Conservation (phyloP, 2,113 vertebrate genomes). For the Corythoichthys haematopterus region DNA sequence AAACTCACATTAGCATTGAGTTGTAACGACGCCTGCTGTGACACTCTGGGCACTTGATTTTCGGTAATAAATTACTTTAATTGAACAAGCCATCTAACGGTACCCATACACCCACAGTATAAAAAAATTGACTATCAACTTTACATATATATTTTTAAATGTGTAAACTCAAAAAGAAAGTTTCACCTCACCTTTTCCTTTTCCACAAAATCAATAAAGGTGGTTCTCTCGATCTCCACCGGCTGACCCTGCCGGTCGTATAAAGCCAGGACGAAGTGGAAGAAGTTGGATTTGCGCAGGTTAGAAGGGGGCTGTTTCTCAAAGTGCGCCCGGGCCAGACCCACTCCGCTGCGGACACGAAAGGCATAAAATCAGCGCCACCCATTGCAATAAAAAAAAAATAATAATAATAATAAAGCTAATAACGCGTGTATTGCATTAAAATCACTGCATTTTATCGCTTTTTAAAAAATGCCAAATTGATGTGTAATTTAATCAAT, state of each 20-base stretch:
- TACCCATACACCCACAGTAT: background rate
- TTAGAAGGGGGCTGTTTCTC: constrained; percentile 99
- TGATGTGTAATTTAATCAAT: constrained; percentile 2
- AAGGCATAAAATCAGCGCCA: constrained; percentile 61
- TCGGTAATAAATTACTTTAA: constrained; percentile 45
- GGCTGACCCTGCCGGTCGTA: constrained; percentile 98
- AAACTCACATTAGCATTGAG: constrained; percentile 30
- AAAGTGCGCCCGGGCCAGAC: constrained; percentile 96
- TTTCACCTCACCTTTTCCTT: constrained; percentile 88
- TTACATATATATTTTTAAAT: background rate
- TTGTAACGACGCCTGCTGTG: constrained; percentile 39
- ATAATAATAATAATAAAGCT: too few relatives aligned
- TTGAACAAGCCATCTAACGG: constrained; percentile 21
- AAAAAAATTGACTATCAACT: background rate
- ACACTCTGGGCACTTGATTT: constrained; percentile 33
- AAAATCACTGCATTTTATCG: background rate
- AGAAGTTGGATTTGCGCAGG: constrained; percentile 99
- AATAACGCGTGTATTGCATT: background rate
- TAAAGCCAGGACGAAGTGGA: constrained; percentile 97
- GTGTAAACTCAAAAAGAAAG: background rate
- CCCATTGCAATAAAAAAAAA: constrained; percentile 9
- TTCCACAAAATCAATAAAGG: constrained; percentile 93
- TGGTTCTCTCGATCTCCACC: constrained; percentile 96
- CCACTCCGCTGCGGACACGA: constrained; percentile 90
- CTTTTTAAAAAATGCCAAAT: background rate